Percentiles rank a stretch among this genome's conserved stretches.
Conservation (phyloP, 2,113 vertebrate genomes). For the Pterocles burchelli region DNA sequence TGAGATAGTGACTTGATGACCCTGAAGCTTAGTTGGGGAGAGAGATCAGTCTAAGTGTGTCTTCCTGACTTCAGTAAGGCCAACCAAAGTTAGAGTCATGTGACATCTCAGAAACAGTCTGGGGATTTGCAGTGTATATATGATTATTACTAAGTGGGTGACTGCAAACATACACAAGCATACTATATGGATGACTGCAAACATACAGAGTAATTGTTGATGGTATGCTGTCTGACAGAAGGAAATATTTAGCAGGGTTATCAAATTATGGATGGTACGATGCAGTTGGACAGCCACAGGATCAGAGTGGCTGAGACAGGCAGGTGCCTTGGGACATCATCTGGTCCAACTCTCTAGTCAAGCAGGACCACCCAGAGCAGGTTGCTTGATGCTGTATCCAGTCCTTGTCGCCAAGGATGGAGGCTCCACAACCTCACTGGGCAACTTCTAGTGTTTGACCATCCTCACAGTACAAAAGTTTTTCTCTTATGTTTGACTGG, state of each 20-base stretch:
- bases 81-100: background rate
- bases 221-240: background rate
- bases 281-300: background rate
- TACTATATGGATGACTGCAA: background rate
- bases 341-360: background rate
- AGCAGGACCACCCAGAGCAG: background rate
- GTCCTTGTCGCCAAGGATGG: background rate
- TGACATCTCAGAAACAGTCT: background rate
- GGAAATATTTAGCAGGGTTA: background rate
- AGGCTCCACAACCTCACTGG: background rate
- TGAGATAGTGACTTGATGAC: background rate
- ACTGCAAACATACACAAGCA: background rate
- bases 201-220: background rate
- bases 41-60: background rate
- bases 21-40: background rate
- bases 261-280: background rate
- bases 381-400: background rate
- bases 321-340: accelerated
- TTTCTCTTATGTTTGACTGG: background rate
- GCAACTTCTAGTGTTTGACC: background rate
- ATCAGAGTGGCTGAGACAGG: background rate
- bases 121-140: background rate
- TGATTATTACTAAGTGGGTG: background rate
- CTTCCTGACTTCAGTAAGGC: background rate
- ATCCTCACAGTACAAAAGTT: background rate